Conservation (phyloP, 1,140 invertebrate genomes). For the Tribolium madens region DNA sequence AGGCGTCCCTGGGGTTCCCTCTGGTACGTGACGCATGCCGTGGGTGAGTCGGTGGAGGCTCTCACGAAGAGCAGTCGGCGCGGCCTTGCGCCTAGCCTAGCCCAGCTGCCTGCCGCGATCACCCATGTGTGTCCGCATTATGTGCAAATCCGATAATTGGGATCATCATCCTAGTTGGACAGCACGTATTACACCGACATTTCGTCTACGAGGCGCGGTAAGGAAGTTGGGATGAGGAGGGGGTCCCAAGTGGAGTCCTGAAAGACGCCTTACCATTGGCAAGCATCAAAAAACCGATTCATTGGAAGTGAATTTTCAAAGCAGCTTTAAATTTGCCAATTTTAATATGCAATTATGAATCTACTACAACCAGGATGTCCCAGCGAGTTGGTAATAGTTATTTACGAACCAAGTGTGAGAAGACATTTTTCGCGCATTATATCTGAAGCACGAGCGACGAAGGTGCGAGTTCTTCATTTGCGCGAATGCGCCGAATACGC, state of each 20-base stretch:
- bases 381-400: too few relatives aligned
- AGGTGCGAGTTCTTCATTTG: too few relatives aligned
- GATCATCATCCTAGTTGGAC: conserved; percentile 55
- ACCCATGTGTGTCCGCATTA: conserved; percentile 57
- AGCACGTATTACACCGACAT: conserved; percentile 41
- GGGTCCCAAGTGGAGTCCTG: neutral
- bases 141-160: conserved; percentile 57
- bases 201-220: conserved; percentile 33
- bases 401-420: too few relatives aligned
- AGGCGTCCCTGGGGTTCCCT: neutral
- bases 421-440: too few relatives aligned
- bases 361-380: too few relatives aligned
- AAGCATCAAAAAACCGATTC: too few relatives aligned
- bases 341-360: too few relatives aligned
- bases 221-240: neutral
- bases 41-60: conserved; percentile 20
- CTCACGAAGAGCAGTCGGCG: conserved; percentile 17
- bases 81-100: conserved; percentile 43
- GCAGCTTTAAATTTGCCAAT: too few relatives aligned
- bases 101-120: conserved; percentile 45
- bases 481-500: too few relatives aligned
- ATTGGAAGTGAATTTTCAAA: too few relatives aligned
- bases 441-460: too few relatives aligned
- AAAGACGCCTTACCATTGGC: neutral
- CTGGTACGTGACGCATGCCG: neutral